Evolutionary conservation across 2,888 invertebrate species (phyloP).

Genomic region (Patella depressa): DNA sequence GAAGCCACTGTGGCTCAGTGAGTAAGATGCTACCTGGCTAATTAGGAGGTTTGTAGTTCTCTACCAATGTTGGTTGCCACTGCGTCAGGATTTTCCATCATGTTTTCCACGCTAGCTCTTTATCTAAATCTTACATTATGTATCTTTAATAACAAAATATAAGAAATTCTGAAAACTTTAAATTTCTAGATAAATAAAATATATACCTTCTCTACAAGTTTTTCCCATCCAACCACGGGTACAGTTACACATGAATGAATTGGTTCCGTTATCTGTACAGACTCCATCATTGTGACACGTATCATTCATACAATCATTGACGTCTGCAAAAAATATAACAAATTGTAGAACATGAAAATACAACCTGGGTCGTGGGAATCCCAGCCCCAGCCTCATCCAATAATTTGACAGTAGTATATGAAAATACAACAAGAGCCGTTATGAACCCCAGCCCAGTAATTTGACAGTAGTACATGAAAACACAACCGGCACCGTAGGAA

Average conservation of each 20-base stretch:
- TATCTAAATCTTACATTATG: no score
- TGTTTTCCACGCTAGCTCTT: no score
- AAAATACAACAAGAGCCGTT: neutral
- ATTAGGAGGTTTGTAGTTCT: no score
- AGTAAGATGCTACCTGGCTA: no score
- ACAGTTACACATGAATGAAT: conserved; percentile 13
- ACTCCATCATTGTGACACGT: conserved; percentile 15
- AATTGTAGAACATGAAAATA: neutral
- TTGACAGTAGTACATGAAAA: neutral
- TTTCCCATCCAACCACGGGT: conserved; percentile 12
- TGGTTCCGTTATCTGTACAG: conserved; percentile 13
- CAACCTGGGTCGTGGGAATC: neutral
- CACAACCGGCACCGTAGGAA: neutral
- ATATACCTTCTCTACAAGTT: neutral
- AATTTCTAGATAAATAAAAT: no score
- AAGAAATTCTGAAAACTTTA: no score
- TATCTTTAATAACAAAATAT: no score
- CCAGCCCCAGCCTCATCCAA: no score
- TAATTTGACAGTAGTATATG: neutral
- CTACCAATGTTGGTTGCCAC: no score
- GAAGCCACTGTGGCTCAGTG: no score
- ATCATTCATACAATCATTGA: neutral
- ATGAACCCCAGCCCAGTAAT: no score
- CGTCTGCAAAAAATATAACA: conserved; percentile 5
- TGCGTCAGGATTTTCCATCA: no score